phyloP scores from a whole-genome alignment of 2,888 invertebrate genomes.

The Eupithecia centaureata region DNA sequence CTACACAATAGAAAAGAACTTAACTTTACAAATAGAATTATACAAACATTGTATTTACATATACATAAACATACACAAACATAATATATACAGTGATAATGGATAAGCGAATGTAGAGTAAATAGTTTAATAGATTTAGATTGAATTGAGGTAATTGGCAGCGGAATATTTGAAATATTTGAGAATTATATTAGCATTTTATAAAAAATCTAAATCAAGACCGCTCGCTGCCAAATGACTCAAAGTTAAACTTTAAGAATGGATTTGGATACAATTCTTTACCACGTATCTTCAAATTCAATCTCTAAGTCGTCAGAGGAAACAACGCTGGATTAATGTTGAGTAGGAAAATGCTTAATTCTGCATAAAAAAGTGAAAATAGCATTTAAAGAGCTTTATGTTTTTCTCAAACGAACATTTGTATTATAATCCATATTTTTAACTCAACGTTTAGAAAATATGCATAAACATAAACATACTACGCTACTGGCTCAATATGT shows the following conservation, averaged over 20 bases:
- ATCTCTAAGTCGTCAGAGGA: slow-evolving; percentile 1
- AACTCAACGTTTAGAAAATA: not conserved
- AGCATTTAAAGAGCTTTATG: too few relatives aligned
- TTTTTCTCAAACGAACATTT: not conserved
- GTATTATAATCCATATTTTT: not conserved
- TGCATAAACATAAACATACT: not conserved
- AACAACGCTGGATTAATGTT: slow-evolving; percentile 19
- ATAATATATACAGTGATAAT: slow-evolving; percentile 26
- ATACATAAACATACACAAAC: slow-evolving; percentile 29
- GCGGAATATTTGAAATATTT: not conserved
- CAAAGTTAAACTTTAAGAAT: slow-evolving; percentile 16
- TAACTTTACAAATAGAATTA: too few relatives aligned
- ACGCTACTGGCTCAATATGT: not conserved
- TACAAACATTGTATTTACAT: slow-evolving; percentile 23
- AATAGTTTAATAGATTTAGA: slow-evolving; percentile 21
- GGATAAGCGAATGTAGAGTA: slow-evolving; percentile 27
- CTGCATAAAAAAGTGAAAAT: too few relatives aligned
- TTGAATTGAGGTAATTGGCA: slow-evolving; percentile 13
- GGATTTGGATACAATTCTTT: not conserved
- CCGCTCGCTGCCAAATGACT: slow-evolving; percentile 5
- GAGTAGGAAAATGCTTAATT: too few relatives aligned
- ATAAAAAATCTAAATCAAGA: slow-evolving; percentile 5
- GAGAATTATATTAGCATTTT: not conserved
- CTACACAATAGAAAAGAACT: too few relatives aligned
- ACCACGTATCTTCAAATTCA: slow-evolving; percentile 13